Percentiles rank a stretch among this genome's conserved stretches.
Conservation (phyloP, 2,113 vertebrate genomes). For the Thermophis baileyi region DNA sequence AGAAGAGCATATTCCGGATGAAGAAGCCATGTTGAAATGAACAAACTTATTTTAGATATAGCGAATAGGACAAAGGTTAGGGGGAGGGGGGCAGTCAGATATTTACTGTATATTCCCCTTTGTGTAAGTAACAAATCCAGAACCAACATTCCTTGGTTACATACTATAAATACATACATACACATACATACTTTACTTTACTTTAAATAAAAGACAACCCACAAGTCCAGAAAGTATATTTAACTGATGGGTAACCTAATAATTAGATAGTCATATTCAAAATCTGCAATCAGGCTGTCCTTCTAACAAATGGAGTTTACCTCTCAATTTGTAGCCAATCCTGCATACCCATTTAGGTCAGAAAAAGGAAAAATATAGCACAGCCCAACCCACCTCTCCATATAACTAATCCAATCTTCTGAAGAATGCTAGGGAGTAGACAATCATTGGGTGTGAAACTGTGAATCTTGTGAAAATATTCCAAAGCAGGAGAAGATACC, state of each 20-base stretch:
- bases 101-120: neutral
- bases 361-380: neutral
- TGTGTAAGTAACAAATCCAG: neutral
- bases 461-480: neutral
- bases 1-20: neutral
- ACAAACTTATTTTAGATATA: neutral
- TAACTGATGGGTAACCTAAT: neutral
- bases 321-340: neutral
- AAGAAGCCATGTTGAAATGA: neutral
- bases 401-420: neutral
- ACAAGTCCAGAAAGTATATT: neutral
- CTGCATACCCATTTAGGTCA: neutral
- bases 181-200: no score
- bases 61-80: neutral
- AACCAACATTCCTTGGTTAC: neutral
- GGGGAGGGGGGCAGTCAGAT: neutral
- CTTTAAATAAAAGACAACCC: neutral
- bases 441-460: neutral
- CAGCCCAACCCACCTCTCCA: neutral
- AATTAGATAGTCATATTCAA: neutral
- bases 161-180: neutral
- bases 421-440: neutral
- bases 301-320: neutral
- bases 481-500: neutral
- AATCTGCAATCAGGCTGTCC: neutral